Evolutionary conservation across 2,113 vertebrate genomes (phyloP).

Genomic region (Perognathus longimembris): DNA sequence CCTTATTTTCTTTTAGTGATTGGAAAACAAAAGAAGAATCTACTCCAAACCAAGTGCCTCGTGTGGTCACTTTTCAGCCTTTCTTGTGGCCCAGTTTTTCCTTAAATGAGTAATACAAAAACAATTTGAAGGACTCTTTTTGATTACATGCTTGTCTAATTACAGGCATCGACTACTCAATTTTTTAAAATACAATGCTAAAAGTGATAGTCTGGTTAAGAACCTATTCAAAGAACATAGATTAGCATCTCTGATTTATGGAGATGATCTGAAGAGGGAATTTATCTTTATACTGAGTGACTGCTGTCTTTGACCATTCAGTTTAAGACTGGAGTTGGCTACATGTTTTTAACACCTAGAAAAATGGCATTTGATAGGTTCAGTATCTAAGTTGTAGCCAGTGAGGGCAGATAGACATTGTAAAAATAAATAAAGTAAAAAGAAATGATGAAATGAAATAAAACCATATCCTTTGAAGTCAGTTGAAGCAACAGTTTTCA

Average conservation of each 20-base stretch:
- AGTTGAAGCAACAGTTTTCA: not conserved
- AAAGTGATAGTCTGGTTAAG: not conserved
- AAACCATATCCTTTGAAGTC: conserved; percentile 16
- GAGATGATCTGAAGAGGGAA: not conserved
- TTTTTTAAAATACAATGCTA: not conserved
- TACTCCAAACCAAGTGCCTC: conserved; percentile 7
- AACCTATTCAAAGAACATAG: not conserved
- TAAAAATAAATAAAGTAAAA: not conserved
- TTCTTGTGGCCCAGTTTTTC: too few relatives aligned
- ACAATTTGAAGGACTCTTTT: not conserved
- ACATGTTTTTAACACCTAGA: not conserved
- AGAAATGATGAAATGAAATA: not conserved
- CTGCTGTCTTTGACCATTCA: not conserved
- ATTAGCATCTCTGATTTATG: not conserved
- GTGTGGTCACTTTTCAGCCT: not conserved
- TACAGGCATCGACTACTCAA: not conserved
- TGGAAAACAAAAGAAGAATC: conserved; percentile 42
- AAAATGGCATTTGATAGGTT: not conserved
- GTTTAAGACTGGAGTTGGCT: not conserved
- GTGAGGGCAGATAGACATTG: not conserved
- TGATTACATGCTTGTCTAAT: not conserved
- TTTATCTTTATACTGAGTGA: not conserved
- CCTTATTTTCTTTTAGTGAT: conserved; percentile 35
- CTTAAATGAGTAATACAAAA: not conserved
- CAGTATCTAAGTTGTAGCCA: not conserved